Percentiles rank a stretch among this genome's conserved stretches.
These are phyloP conservation scores for Deroplatys truncata DNA, from an alignment of 2,888 invertebrate species.

Conservation along the genomic window DNA sequence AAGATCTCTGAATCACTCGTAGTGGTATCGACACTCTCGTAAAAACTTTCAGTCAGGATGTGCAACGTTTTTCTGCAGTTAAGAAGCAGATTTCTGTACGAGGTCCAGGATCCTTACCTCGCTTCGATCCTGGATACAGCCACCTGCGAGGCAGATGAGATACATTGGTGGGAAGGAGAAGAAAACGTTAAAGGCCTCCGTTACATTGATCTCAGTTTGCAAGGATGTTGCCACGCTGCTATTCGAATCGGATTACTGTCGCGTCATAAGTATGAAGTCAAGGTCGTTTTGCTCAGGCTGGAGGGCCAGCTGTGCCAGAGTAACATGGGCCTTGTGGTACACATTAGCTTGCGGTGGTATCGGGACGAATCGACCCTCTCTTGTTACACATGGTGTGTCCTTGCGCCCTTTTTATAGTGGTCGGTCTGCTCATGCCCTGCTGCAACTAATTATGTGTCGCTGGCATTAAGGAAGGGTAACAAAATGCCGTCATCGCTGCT, in stretches of 20 bases:
- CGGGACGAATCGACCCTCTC: neutral
- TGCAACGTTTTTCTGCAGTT: too few species aligned
- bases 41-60: too few species aligned
- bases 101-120: neutral
- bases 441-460: neutral
- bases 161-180: neutral
- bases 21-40: too few species aligned
- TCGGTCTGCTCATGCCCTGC: neutral
- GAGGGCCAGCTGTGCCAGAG: neutral
- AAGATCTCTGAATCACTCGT: too few species aligned
- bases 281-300: neutral
- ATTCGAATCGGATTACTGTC: neutral
- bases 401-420: neutral
- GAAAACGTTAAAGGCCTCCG: neutral
- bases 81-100: too few species aligned
- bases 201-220: neutral
- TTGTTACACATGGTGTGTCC: neutral
- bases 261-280: neutral
- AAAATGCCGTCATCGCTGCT: neutral
- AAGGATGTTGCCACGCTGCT: neutral
- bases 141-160: neutral
- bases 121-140: neutral
- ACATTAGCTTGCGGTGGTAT: neutral
- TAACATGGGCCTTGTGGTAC: neutral
- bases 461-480: neutral